These are phyloP conservation scores for Tetramorium simillimum DNA, from an alignment of 1,140 invertebrate genomes.

Conservation along the genomic window DNA sequence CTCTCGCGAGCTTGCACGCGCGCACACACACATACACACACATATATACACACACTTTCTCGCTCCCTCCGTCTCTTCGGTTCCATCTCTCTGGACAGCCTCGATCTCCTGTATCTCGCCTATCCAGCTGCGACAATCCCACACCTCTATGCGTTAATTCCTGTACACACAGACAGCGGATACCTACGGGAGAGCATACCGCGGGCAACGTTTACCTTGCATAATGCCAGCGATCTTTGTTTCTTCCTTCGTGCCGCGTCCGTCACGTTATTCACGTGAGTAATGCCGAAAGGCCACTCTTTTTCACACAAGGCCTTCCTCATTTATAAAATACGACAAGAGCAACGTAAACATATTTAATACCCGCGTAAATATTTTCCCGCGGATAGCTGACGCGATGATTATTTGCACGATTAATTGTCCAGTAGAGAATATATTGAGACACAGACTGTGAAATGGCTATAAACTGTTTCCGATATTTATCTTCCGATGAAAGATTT, in stretches of 20 bases:
- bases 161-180: conserved; percentile 77
- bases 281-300: conserved; percentile 25
- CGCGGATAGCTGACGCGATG: not conserved
- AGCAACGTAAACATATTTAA: conserved; percentile 41
- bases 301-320: conserved; percentile 19
- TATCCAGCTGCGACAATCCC: conserved; percentile 82
- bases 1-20: conserved; percentile 10
- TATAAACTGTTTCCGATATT: conserved; percentile 1
- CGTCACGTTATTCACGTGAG: conserved; percentile 43
- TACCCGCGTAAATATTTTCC: conserved; percentile 36
- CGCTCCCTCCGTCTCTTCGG: conserved; percentile 42
- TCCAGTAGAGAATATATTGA: not conserved
- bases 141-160: conserved; percentile 82
- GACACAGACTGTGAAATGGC: not conserved
- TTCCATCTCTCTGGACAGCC: conserved; percentile 69
- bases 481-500: not conserved
- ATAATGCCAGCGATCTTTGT: conserved; percentile 73
- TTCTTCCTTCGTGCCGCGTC: conserved; percentile 56
- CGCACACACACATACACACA: conserved; percentile 6
- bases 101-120: conserved; percentile 78
- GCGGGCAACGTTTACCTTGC: conserved; percentile 74
- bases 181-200: conserved; percentile 67
- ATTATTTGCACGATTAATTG: conserved; percentile 28
- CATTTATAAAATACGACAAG: conserved; percentile 42
- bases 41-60: not conserved